These are phyloP conservation scores for Phaethornis superciliosus DNA, from an alignment of 2,113 vertebrate genomes.

Conservation along the genomic window DNA sequence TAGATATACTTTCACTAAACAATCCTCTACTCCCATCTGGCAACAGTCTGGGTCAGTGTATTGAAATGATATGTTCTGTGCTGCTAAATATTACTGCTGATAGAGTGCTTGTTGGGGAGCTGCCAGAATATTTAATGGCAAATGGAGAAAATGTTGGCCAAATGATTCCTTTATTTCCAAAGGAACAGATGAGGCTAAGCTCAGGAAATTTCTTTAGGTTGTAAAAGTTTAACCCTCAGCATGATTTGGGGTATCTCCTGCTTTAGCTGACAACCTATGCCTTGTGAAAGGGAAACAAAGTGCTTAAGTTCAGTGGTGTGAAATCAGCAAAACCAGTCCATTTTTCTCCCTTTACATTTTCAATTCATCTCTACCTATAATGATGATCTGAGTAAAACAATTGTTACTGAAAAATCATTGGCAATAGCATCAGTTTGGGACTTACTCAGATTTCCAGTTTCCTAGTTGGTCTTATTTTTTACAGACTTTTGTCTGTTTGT, in stretches of 20 bases:
- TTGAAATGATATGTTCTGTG: neutral
- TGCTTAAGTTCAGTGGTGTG: neutral
- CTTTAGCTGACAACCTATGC: neutral
- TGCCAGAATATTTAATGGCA: slow-evolving; percentile 48
- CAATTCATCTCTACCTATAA: neutral
- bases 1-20: neutral
- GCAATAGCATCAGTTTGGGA: neutral
- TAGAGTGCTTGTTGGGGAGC: neutral
- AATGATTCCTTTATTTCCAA: slow-evolving; percentile 35
- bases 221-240: slow-evolving; percentile 9
- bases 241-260: neutral
- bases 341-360: neutral
- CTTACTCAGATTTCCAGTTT: neutral
- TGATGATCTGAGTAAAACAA: neutral
- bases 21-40: slow-evolving; percentile 8
- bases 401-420: neutral
- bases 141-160: neutral
- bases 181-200: slow-evolving; percentile 12
- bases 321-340: neutral
- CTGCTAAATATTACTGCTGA: slow-evolving; percentile 3
- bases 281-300: neutral
- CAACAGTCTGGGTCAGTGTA: neutral
- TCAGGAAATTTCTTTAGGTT: slow-evolving; percentile 16
- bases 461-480: neutral
- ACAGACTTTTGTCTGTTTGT: neutral